These are phyloP conservation scores for Arenaria interpres DNA, from an alignment of 2,113 vertebrate genomes.

Conservation along the genomic window DNA sequence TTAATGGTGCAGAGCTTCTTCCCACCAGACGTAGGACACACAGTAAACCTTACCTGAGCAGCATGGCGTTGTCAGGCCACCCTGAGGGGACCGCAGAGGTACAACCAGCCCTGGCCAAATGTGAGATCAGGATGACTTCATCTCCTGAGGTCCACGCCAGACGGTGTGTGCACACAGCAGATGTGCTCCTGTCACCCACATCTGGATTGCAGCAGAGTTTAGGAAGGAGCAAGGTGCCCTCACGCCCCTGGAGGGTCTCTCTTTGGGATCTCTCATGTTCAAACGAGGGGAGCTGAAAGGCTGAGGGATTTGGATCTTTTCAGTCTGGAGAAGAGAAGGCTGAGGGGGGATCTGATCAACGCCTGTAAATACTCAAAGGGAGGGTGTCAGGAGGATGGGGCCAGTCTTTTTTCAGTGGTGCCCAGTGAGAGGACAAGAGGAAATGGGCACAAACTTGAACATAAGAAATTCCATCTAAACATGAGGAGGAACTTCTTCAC, in stretches of 20 bases:
- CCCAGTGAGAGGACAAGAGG: no score
- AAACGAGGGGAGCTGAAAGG: neutral
- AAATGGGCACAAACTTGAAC: no score
- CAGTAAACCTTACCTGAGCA: neutral
- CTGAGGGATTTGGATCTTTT: no score
- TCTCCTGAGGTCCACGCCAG: neutral
- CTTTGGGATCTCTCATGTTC: neutral
- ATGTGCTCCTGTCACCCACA: neutral
- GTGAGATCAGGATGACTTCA: neutral
- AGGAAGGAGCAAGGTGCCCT: neutral
- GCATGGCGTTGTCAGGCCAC: neutral
- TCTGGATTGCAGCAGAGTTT: neutral
- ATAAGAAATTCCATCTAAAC: no score
- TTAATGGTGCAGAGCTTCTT: neutral
- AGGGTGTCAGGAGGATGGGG: no score
- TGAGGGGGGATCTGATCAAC: no score
- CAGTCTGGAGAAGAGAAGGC: no score
- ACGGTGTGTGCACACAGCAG: neutral
- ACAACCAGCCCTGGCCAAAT: neutral
- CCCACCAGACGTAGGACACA: accelerated
- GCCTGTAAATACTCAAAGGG: no score
- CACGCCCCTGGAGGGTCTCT: no score
- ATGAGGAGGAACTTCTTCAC: no score
- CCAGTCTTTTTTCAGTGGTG: no score
- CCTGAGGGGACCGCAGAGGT: neutral